Conservation (phyloP, 1,140 invertebrate species). For the Euura saliciscinereae region DNA sequence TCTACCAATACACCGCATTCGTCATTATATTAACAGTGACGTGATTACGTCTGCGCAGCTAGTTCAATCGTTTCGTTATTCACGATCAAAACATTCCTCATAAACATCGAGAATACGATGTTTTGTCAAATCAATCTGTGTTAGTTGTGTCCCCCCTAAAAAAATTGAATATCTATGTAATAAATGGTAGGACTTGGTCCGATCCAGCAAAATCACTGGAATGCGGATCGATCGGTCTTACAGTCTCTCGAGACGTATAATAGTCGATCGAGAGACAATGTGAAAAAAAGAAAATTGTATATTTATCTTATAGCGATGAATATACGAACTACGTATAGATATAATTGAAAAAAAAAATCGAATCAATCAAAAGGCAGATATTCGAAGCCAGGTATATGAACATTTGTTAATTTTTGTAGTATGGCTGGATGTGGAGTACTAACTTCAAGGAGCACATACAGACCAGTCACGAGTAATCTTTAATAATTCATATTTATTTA, state of each 20-base stretch:
- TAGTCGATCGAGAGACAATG: background rate
- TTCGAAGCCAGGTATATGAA: slow-evolving; percentile 29
- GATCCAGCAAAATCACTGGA: slow-evolving; percentile 22
- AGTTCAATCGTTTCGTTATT: background rate
- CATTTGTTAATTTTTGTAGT: slow-evolving; percentile 66
- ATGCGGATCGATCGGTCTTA: slow-evolving; percentile 12
- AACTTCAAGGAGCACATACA: slow-evolving; percentile 92
- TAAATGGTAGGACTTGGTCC: slow-evolving; percentile 22
- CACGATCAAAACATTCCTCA: too few species aligned
- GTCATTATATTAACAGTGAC: too few species aligned
- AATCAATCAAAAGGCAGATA: slow-evolving; percentile 13
- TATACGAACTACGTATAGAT: background rate
- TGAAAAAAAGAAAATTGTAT: slow-evolving; percentile 10
- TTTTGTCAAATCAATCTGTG: slow-evolving; percentile 52
- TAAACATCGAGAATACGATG: slow-evolving; percentile 24
- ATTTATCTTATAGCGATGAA: slow-evolving; percentile 12
- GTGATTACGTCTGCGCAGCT: background rate
- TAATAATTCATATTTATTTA: slow-evolving; percentile 52
- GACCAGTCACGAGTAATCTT: slow-evolving; percentile 71
- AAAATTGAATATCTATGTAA: slow-evolving; percentile 32
- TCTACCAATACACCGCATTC: too few species aligned
- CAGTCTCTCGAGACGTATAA: background rate
- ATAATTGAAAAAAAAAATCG: background rate
- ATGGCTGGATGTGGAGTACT: slow-evolving; percentile 92
- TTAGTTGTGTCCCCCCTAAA: slow-evolving; percentile 50